Conservation (phyloP, 2,113 vertebrate genomes). For the Puntigrus tetrazona region DNA sequence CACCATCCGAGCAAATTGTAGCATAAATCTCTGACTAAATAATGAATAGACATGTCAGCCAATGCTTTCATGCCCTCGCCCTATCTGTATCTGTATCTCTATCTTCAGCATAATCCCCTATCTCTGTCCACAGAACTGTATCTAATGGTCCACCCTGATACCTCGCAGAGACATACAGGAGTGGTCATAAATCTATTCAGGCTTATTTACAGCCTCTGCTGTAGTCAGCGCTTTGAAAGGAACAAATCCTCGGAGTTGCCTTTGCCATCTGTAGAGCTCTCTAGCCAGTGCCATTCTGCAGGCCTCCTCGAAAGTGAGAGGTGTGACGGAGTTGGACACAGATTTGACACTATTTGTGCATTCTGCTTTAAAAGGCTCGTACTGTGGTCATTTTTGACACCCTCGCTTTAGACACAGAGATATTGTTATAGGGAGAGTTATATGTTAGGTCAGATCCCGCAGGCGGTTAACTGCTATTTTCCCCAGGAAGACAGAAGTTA, state of each 20-base stretch:
- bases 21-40: constrained; percentile 51
- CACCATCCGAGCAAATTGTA: constrained; percentile 32
- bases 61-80: constrained; percentile 40
- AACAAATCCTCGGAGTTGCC: constrained; percentile 62
- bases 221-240: constrained; percentile 76
- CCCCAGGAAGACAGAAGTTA: neutral
- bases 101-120: constrained; percentile 55
- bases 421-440: neutral
- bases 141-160: constrained; percentile 60
- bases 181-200: constrained; percentile 69
- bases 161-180: constrained; percentile 65
- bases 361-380: constrained; percentile 15
- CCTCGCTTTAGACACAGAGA: neutral
- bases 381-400: constrained; percentile 3
- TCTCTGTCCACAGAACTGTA: constrained; percentile 61
- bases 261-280: constrained; percentile 64
- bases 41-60: constrained; percentile 55
- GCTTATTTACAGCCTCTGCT: constrained; percentile 73
- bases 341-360: constrained; percentile 1
- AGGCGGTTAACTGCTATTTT: constrained; percentile 30
- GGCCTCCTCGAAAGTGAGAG: neutral
- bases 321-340: constrained; percentile 10
- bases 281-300: constrained; percentile 41
- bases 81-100: constrained; percentile 55
- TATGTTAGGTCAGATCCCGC: constrained; percentile 1